Evolutionary conservation across 2,888 invertebrate genomes (phyloP).

Genomic region (Laspeyria flexula): DNA sequence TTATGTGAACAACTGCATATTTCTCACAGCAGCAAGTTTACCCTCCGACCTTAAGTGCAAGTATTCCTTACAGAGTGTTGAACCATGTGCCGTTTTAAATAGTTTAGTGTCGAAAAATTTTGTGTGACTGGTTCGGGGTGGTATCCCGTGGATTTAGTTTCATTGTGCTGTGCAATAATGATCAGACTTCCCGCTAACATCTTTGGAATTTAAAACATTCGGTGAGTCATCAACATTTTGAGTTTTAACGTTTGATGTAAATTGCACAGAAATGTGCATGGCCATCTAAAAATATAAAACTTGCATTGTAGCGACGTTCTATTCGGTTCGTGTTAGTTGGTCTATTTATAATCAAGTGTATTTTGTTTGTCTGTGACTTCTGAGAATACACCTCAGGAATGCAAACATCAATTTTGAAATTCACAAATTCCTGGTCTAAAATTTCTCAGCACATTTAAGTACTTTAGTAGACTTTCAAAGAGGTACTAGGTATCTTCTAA

Average conservation of each 20-base stretch:
- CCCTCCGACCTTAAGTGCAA: constrained; percentile 58
- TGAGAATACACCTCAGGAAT: constrained; percentile 41
- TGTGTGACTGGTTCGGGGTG: constrained; percentile 73
- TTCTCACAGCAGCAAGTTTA: constrained; percentile 64
- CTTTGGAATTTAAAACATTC: constrained; percentile 83
- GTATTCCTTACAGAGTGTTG: constrained; percentile 50
- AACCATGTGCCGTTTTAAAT: constrained; percentile 66
- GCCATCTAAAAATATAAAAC: constrained; percentile 51
- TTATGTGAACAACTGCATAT: constrained; percentile 77
- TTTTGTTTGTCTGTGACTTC: constrained; percentile 48
- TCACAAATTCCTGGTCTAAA: constrained; percentile 19
- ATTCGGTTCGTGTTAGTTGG: constrained; percentile 45
- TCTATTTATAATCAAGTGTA: constrained; percentile 57
- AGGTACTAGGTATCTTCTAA: no score
- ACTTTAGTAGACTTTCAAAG: not conserved
- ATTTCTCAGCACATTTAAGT: not conserved
- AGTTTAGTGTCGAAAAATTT: constrained; percentile 67
- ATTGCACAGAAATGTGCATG: constrained; percentile 35
- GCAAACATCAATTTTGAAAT: constrained; percentile 41
- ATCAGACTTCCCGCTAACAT: constrained; percentile 77
- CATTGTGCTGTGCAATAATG: constrained; percentile 76
- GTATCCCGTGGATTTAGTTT: constrained; percentile 76
- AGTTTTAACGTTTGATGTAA: constrained; percentile 50
- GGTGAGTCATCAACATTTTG: constrained; percentile 81
- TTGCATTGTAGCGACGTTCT: constrained; percentile 42